Evolutionary conservation across 1,140 invertebrate genomes (phyloP), one percentile per base, ranked within the genome.

Genomic region (Drosophila sechellia): DNA sequence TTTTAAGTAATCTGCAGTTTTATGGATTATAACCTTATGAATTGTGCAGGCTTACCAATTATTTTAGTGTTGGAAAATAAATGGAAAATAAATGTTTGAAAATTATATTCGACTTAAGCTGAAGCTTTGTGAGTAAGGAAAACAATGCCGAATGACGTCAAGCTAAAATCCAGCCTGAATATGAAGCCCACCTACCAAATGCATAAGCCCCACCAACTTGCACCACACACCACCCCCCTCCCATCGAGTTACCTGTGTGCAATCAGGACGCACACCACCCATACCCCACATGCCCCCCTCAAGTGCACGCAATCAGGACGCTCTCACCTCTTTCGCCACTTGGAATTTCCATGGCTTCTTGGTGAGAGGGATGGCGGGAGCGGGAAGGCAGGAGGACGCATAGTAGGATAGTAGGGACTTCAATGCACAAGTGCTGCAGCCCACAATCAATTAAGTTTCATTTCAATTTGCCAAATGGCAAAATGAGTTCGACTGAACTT

Each of bases 381-480:
- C n/a, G n/a, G n/a, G n/a, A n/a, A n/a, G n/a, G n/a, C n/a, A n/a
- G n/a, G n/a, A n/a, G n/a, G n/a, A n/a, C n/a, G n/a, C n/a, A n/a
- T n/a, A n/a, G n/a, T n/a, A n/a, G 8, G 20, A 31, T 46, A 15
- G 34, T 35, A 45, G 46, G 43, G 34, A 48, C 61, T 46, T 61
- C 59, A 61, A 52, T 48, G 45, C 31, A 50, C 34, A 56, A 72
- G 50, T 54, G 43, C 45, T 54, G 43, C 45, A 40, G 22, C 56
- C 71, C 60, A 59, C 65, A 84, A 84, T 76, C 80, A 84, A 84
- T 84, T 84, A 84, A 79, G 65, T 58, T 68, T 69, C 64, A 76
- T 65, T 66, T 76, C 55, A 68, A 60, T 73, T 75, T 58, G 43
- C 20, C 58, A 75, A 80, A 79, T 73, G 64, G 39, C n/a, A 45